Conservation (phyloP, 1,140 invertebrate species). For the Nilaparvata lugens region DNA sequence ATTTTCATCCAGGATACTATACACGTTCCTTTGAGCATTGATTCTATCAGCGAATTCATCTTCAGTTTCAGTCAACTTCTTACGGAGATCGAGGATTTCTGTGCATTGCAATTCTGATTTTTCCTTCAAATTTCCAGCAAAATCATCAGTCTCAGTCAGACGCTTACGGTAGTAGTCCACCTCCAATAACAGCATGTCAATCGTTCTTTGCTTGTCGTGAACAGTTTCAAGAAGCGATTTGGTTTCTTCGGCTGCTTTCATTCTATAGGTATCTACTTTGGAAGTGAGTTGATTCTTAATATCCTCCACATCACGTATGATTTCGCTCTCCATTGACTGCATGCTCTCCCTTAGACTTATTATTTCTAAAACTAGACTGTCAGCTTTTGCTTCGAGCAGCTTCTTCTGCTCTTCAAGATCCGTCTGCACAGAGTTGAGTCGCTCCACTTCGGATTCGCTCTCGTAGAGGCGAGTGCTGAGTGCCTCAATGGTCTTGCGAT, state of each 20-base stretch:
- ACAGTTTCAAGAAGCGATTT: conserved; percentile 6
- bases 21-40: conserved; percentile 12
- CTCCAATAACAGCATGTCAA: conserved; percentile 13
- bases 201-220: conserved; percentile 14
- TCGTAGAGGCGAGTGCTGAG: not conserved
- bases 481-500: not conserved
- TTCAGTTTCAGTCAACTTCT: conserved; percentile 9
- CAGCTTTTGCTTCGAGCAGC: not conserved
- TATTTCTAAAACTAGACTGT: not conserved
- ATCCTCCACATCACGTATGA: conserved; percentile 13
- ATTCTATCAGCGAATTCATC: conserved; percentile 14
- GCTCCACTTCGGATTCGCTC: not conserved
- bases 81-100: conserved; percentile 11
- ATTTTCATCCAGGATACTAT: not conserved
- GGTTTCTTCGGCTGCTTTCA: conserved; percentile 13
- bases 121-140: not conserved
- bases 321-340: not conserved
- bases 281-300: conserved; percentile 11
- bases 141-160: conserved; percentile 6
- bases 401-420: not conserved
- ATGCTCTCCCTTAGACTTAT: not conserved
- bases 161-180: conserved; percentile 12
- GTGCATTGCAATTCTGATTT: conserved; percentile 1
- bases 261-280: conserved; percentile 17
- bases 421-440: not conserved